These are phyloP conservation scores for Tretioscincus oriximinensis DNA, from an alignment of 2,113 vertebrate species.

Conservation along the genomic window DNA sequence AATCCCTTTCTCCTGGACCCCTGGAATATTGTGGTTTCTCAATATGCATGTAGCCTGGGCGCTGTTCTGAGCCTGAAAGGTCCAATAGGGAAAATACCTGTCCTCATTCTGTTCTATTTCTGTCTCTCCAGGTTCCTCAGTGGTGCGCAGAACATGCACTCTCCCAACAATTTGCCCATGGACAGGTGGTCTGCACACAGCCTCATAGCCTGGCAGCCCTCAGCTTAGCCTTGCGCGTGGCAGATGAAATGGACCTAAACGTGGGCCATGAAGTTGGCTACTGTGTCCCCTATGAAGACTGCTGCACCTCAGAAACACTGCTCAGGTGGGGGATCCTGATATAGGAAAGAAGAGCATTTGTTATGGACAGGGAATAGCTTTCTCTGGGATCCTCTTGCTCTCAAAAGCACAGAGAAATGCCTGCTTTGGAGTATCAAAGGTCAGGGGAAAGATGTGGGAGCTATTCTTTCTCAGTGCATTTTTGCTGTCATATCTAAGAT, in stretches of 20 bases:
- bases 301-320: slow-evolving; percentile 86
- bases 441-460: no score
- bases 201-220: slow-evolving; percentile 84
- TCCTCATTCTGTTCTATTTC: rapidly evolving
- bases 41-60: no score
- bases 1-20: not conserved
- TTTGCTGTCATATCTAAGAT: no score
- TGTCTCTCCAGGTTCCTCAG: slow-evolving; percentile 84
- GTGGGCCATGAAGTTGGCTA: slow-evolving; percentile 94
- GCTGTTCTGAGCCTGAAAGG: no score
- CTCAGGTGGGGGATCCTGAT: slow-evolving; percentile 77
- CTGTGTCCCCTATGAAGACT: slow-evolving; percentile 89
- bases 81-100: no score
- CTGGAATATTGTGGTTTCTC: no score
- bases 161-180: slow-evolving; percentile 82
- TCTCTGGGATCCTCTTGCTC: not conserved
- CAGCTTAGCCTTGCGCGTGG: slow-evolving; percentile 87
- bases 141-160: slow-evolving; percentile 93
- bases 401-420: no score
- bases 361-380: not conserved
- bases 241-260: slow-evolving; percentile 96
- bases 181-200: slow-evolving; percentile 87
- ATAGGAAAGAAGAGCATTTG: not conserved
- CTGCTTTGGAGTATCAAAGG: no score
- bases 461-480: no score